Conservation (phyloP, 2,888 invertebrate genomes). For the Hypolimnas misippus region DNA sequence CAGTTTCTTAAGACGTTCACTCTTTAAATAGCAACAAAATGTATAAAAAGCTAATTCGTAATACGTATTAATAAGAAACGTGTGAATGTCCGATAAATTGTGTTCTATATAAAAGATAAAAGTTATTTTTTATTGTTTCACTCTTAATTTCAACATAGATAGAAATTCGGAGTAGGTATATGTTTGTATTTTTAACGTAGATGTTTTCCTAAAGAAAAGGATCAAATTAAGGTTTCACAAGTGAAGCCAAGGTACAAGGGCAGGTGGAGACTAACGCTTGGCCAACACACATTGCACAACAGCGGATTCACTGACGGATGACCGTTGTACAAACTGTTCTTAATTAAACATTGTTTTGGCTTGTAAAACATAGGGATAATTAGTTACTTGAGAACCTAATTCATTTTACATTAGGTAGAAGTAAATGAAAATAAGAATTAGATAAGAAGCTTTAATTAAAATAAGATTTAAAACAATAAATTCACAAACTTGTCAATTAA, state of each 20-base stretch:
- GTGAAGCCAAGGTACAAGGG: constrained; percentile 36
- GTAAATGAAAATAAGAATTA: neutral
- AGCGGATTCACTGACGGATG: constrained; percentile 31
- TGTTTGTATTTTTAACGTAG: no score
- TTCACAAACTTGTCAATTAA: no score
- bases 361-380: neutral
- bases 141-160: neutral
- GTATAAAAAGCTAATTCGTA: constrained; percentile 3
- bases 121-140: no score
- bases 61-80: neutral
- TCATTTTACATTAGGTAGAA: neutral
- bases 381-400: neutral
- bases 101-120: neutral
- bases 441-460: no score
- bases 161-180: no score
- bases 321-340: constrained; percentile 9
- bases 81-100: neutral
- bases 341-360: constrained; percentile 10
- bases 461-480: no score
- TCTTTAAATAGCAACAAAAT: neutral
- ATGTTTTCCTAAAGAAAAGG: constrained; percentile 8
- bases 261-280: constrained; percentile 52
- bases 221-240: constrained; percentile 27
- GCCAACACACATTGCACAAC: constrained; percentile 51
- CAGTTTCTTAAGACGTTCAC: constrained; percentile 12